Evolutionary conservation across 2,113 vertebrate genomes (phyloP).

Genomic region (Alethe diademata): DNA sequence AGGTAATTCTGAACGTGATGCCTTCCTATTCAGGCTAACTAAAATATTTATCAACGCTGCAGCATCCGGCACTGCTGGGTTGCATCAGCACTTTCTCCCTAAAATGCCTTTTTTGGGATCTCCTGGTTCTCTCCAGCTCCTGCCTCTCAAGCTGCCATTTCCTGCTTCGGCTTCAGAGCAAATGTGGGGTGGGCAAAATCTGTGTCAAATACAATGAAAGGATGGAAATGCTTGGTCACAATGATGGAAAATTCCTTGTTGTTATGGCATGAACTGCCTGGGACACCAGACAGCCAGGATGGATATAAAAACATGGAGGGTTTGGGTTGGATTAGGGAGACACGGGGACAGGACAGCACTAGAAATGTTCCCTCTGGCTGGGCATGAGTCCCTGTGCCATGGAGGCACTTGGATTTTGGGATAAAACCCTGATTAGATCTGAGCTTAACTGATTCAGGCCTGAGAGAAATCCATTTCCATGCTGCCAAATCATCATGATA

Average conservation of each 20-base stretch:
- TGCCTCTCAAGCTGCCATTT: not conserved
- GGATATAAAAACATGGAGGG: not conserved
- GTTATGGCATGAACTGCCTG: not conserved
- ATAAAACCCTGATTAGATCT: not conserved
- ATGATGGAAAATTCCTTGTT: not conserved
- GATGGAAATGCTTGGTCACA: not conserved
- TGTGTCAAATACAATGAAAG: not conserved
- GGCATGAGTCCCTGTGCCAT: not conserved
- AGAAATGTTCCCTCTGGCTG: not conserved
- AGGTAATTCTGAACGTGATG: not conserved
- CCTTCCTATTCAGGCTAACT: not conserved
- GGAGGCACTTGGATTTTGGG: not conserved
- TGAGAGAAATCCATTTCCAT: not conserved
- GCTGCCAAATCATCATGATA: not conserved
- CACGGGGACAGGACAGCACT: rapidly evolving
- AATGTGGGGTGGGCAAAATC: not conserved
- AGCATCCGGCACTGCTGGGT: not conserved
- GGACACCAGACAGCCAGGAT: not conserved
- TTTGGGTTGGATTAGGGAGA: not conserved
- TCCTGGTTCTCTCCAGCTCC: not conserved
- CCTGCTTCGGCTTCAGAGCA: not conserved
- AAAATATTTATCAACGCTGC: conserved; percentile 5
- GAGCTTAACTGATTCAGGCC: not conserved
- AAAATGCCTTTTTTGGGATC: not conserved
- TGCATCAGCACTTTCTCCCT: not conserved